Evolutionary conservation across 2,888 invertebrate species (phyloP), one percentile per base, ranked within the genome.

Genomic region (Platynereis dumerilii): DNA sequence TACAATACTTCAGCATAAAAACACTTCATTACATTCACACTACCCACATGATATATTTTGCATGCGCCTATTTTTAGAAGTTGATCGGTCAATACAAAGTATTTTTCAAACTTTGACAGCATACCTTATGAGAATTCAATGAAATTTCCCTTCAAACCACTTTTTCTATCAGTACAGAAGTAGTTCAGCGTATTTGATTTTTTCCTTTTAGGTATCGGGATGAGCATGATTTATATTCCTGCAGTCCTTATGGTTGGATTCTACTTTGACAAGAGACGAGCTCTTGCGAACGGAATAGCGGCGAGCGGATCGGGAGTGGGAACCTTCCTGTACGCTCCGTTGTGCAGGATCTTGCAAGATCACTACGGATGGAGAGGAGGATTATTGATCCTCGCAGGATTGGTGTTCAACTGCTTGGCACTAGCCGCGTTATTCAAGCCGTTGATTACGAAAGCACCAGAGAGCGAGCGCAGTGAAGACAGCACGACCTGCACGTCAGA

Each of bases 261-360:
- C 85, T 98, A 98, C 87, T 98, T 98, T 84, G 96, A 97, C 84
- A 91, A 91, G 83, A 94, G 93, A 90, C 88, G 97, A 61, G 96
- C 96, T 0, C 85, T 98, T 65, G 96, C 97, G 0, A 97, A 96
- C 0, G 97, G 97, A 3, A 89, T 98, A 58, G 93, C 96, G 0
- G 91, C 96, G 3, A 96, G 96, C 80, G 98, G 97, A 27, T 95
- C 96, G 0, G 97, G 98, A 15, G 92, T 96, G 26, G 96, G 96
- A 24, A 92, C 91, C 10, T 92, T 95, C 80, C 83, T 92, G 0
- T 90, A 96, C 78, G 91, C 93, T 0, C 94, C 94, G 0, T 83
- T 96, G 20, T 57, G 44, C 1, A 26, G 57, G 20, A 1, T 27
- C 17, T 53, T 65, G 7, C 57, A 61, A 45, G 62, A 58, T 17